These are phyloP conservation scores for Lamellibrachia columna DNA, from an alignment of 2,888 invertebrate species.

Conservation along the genomic window DNA sequence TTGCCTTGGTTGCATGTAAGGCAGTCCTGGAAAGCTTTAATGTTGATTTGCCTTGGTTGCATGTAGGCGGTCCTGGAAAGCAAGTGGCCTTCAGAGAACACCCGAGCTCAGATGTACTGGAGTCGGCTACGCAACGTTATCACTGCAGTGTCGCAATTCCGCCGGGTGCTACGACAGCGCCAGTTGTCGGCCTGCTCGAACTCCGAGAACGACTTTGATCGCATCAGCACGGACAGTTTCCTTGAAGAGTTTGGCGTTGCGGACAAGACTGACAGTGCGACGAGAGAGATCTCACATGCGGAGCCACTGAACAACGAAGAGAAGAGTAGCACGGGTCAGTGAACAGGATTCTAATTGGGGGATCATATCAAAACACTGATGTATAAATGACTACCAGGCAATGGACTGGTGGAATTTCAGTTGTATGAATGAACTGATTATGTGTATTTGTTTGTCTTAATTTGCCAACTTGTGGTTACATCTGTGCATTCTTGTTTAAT, in stretches of 20 bases:
- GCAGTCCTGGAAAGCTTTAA: no score
- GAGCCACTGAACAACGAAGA: constrained; percentile 42
- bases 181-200: constrained; percentile 49
- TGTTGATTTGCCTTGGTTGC: no score
- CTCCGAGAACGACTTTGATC: constrained; percentile 62
- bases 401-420: no score
- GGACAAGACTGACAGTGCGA: neutral
- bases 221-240: constrained; percentile 59
- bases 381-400: no score
- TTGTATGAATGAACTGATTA: no score
- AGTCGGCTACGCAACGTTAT: constrained; percentile 92
- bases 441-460: no score
- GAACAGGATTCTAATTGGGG: neutral
- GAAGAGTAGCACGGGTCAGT: constrained; percentile 48
- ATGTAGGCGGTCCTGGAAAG: constrained; percentile 84
- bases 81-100: constrained; percentile 85
- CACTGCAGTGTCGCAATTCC: constrained; percentile 87
- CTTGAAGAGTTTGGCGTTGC: constrained; percentile 47
- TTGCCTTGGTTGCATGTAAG: no score
- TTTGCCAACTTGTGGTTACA: no score
- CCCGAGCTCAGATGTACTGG: constrained; percentile 88
- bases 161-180: constrained; percentile 72
- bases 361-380: neutral
- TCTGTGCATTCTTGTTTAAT: neutral
- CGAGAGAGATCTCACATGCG: constrained; percentile 7